Percentiles rank a stretch among this genome's conserved stretches.
phyloP scores from a whole-genome alignment of 2,113 vertebrate genomes.

The Vulpes ferrilata region DNA sequence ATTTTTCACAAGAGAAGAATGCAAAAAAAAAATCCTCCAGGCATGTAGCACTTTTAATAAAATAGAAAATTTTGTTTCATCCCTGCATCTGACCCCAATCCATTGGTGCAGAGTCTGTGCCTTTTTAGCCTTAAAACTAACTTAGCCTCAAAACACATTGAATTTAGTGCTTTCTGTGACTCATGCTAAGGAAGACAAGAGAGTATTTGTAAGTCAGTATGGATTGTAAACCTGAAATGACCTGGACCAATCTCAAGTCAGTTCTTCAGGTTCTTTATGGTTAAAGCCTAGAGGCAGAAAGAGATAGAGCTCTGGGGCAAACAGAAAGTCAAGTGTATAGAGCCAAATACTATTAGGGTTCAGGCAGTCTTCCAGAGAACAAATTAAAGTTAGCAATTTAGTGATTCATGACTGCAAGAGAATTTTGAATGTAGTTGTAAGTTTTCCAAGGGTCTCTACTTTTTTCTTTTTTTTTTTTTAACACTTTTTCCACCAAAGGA shows the following conservation, averaged over 20 bases:
- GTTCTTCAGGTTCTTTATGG: background rate
- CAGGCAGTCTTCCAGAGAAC: background rate
- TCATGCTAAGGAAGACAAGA: background rate
- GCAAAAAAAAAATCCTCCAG: background rate
- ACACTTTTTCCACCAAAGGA: background rate
- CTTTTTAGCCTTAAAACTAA: background rate
- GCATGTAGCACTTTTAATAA: background rate
- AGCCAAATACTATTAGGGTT: background rate
- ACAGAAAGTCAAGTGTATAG: background rate
- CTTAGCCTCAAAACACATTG: background rate
- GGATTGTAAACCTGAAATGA: background rate
- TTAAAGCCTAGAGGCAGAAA: slow-evolving; percentile 1
- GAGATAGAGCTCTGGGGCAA: background rate
- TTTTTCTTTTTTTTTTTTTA: background rate
- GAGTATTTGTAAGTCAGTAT: background rate
- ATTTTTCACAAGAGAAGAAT: background rate
- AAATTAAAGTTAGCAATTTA: background rate
- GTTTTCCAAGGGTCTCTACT: background rate
- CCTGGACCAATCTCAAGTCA: background rate
- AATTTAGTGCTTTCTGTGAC: background rate
- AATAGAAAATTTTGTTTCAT: background rate
- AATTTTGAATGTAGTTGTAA: background rate
- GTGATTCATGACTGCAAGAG: background rate
- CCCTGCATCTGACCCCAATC: background rate
- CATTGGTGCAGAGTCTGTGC: background rate